Evolutionary conservation across 2,888 invertebrate species (phyloP).

Genomic region (Omphaloscelis lunosa): DNA sequence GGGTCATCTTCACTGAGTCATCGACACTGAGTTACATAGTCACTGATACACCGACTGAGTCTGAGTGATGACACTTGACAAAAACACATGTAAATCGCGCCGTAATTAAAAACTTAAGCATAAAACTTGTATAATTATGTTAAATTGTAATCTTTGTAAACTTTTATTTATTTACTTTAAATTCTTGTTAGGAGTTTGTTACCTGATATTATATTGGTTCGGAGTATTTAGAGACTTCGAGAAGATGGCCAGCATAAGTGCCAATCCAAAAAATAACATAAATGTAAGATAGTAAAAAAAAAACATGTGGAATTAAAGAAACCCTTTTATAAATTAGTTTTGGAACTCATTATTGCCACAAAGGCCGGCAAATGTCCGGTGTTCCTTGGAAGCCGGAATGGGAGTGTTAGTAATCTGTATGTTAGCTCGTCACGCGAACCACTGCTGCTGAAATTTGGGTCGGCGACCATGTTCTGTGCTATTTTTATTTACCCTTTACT

Average conservation of each 20-base stretch:
- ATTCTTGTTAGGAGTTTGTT: conserved; percentile 66
- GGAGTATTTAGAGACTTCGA: conserved; percentile 22
- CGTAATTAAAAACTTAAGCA: conserved; percentile 33
- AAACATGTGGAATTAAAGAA: conserved; percentile 21
- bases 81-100: background rate
- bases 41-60: background rate
- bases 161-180: conserved; percentile 65
- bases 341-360: conserved; percentile 47
- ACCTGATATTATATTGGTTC: conserved; percentile 63
- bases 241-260: conserved; percentile 46
- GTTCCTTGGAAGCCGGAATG: conserved; percentile 60
- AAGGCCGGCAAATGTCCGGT: conserved; percentile 60
- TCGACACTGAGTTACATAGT: conserved; percentile 4
- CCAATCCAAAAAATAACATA: conserved; percentile 52
- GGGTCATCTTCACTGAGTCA: conserved; percentile 6
- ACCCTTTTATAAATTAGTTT: conserved; percentile 52
- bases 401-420: conserved; percentile 61
- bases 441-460: conserved; percentile 60
- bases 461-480: conserved; percentile 54
- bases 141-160: conserved; percentile 61
- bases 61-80: background rate
- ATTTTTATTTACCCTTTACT: conserved; percentile 60
- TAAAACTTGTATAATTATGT: conserved; percentile 42
- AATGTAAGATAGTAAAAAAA: conserved; percentile 23
- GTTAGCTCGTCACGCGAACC: conserved; percentile 60